Evolutionary conservation across 2,113 vertebrate genomes (phyloP).

Genomic region (Myxocyprinus asiaticus): DNA sequence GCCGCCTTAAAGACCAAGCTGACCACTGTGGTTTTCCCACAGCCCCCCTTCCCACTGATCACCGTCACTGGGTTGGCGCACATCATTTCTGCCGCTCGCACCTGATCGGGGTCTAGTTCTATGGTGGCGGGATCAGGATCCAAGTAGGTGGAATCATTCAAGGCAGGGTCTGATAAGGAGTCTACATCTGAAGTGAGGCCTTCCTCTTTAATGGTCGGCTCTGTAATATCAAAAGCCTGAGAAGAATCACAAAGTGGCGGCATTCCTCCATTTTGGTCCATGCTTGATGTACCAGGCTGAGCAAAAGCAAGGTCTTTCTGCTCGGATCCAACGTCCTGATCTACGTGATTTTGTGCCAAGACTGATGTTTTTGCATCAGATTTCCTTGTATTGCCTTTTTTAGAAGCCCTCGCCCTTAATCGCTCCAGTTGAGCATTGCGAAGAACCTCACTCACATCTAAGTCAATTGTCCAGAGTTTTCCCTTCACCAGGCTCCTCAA

Average conservation of each 20-base stretch:
- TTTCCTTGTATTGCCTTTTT: not conserved
- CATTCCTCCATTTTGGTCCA: too few species aligned
- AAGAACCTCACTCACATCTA: slow-evolving; percentile 71
- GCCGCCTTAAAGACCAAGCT: slow-evolving; percentile 63
- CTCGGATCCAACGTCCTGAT: not conserved
- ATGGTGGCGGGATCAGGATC: slow-evolving; percentile 5
- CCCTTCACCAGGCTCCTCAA: slow-evolving; percentile 63
- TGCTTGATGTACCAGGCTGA: too few species aligned
- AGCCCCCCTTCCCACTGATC: slow-evolving; percentile 85
- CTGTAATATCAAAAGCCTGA: too few species aligned
- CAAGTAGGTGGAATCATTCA: not conserved
- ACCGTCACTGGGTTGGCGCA: slow-evolving; percentile 81
- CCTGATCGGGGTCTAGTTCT: slow-evolving; percentile 75
- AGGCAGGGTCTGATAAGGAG: too few species aligned
- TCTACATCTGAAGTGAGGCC: not conserved
- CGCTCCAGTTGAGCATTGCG: not conserved
- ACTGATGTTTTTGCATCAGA: not conserved
- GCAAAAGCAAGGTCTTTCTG: not conserved
- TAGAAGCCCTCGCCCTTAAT: not conserved
- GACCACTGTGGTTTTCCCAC: slow-evolving; percentile 85
- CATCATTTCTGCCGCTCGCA: slow-evolving; percentile 76
- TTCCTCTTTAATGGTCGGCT: too few species aligned
- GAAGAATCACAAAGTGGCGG: too few species aligned
- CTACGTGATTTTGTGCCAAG: not conserved
- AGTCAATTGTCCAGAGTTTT: slow-evolving; percentile 63